Evolutionary conservation across 2,888 invertebrate genomes (phyloP).

Genomic region (Hirtodrosophila alboralis): DNA sequence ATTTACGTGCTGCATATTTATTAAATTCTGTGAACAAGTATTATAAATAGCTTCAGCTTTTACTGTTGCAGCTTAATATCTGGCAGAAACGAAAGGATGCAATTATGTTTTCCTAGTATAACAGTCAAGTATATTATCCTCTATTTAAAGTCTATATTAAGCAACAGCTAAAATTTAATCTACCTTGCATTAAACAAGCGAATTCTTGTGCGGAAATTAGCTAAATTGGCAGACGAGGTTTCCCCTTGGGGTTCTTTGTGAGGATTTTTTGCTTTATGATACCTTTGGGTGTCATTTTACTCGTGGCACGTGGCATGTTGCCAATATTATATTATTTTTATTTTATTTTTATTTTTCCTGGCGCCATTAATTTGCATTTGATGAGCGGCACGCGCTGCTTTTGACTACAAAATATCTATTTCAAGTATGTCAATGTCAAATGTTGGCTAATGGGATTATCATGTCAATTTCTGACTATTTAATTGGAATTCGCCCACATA

Average conservation of each 20-base stretch:
- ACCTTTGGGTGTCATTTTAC: conserved; percentile 74
- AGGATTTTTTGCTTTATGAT: conserved; percentile 56
- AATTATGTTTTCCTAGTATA: too few relatives aligned
- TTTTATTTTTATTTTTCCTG: too few relatives aligned
- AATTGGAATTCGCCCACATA: conserved; percentile 1
- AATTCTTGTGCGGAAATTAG: conserved; percentile 25
- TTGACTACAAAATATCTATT: conserved; percentile 1
- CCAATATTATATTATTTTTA: conserved; percentile 3
- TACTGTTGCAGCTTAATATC: neutral
- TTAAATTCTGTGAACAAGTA: neutral
- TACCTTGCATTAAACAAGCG: neutral
- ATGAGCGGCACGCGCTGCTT: conserved; percentile 24
- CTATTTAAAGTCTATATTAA: too few relatives aligned
- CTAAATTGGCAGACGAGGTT: conserved; percentile 27
- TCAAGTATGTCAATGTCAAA: conserved; percentile 4
- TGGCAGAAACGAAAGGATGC: too few relatives aligned
- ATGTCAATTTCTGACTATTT: neutral
- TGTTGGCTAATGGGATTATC: conserved; percentile 16
- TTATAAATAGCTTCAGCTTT: conserved; percentile 8
- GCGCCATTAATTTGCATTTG: conserved; percentile 54
- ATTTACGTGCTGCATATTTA: conserved; percentile 12
- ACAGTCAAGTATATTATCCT: too few relatives aligned
- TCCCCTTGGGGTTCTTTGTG: conserved; percentile 12
- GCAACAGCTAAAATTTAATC: conserved; percentile 1
- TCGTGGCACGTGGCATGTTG: conserved; percentile 10